Percentiles rank a stretch among this genome's conserved stretches.
These are phyloP conservation scores for Cricetomys ansorgei DNA, from an alignment of 2,113 vertebrate species.

Conservation along the genomic window DNA sequence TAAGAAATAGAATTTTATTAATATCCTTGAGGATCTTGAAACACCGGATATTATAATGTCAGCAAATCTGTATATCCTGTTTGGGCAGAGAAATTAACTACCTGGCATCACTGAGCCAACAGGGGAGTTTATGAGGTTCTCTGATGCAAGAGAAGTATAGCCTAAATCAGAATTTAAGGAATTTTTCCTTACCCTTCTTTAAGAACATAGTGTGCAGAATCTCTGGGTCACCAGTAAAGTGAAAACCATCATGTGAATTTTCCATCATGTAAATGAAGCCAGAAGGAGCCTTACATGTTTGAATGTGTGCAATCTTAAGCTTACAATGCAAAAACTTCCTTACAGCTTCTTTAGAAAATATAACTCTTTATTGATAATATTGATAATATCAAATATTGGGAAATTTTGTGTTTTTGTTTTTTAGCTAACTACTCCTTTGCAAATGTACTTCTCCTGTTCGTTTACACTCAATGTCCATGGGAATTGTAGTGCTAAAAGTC, in stretches of 20 bases:
- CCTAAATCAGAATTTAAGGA: slow-evolving; percentile 59
- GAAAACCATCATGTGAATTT: slow-evolving; percentile 61
- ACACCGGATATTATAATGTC: slow-evolving; percentile 67
- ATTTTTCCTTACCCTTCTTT: not conserved
- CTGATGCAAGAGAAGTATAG: slow-evolving; percentile 49
- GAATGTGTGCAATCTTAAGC: slow-evolving; percentile 47
- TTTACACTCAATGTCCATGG: slow-evolving; percentile 54
- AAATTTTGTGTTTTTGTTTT: slow-evolving; percentile 39
- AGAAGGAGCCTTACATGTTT: slow-evolving; percentile 63
- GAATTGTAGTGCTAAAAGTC: slow-evolving; percentile 67
- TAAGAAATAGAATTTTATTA: slow-evolving; percentile 74
- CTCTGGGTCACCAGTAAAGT: slow-evolving; percentile 54
- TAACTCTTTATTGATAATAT: slow-evolving; percentile 66
- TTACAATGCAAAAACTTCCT: slow-evolving; percentile 65
- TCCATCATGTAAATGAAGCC: slow-evolving; percentile 64
- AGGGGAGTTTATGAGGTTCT: slow-evolving; percentile 68
- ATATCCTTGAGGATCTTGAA: slow-evolving; percentile 77
- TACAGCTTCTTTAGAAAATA: slow-evolving; percentile 67
- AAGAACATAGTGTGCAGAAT: slow-evolving; percentile 72
- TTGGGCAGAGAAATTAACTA: slow-evolving; percentile 82
- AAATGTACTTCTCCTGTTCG: slow-evolving; percentile 57
- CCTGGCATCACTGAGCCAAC: slow-evolving; percentile 71
- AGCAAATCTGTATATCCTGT: slow-evolving; percentile 75
- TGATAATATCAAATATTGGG: slow-evolving; percentile 54
- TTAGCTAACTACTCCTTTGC: slow-evolving; percentile 50